Conservation (phyloP, 2,888 invertebrate genomes). For the Sisyra nigra region DNA sequence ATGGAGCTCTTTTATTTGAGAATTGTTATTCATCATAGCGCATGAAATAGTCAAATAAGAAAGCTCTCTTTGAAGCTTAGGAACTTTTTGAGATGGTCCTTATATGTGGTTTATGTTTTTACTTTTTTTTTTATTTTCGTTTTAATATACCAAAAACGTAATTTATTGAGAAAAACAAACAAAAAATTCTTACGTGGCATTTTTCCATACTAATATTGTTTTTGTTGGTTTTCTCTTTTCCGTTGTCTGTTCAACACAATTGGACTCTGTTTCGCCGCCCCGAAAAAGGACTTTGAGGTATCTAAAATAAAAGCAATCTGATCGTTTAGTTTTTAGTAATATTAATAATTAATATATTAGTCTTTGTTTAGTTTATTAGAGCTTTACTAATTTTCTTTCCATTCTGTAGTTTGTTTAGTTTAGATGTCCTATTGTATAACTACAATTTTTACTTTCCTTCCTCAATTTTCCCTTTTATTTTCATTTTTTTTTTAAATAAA, state of each 20-base stretch:
- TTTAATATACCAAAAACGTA: not conserved
- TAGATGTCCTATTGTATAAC: constrained; percentile 10
- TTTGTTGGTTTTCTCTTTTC: constrained; percentile 44
- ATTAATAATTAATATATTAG: constrained; percentile 15
- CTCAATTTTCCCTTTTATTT: not conserved
- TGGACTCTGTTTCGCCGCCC: constrained; percentile 39
- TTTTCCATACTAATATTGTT: constrained; percentile 40
- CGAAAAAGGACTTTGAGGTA: constrained; percentile 73
- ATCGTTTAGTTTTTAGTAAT: constrained; percentile 15
- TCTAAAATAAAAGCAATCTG: constrained; percentile 22
- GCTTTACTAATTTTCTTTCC: constrained; percentile 19
- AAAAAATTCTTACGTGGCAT: constrained; percentile 5
- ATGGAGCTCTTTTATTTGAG: constrained; percentile 16
- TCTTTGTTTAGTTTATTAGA: constrained; percentile 28
- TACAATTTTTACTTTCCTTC: not conserved
- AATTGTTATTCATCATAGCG: constrained; percentile 3
- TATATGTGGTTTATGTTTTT: constrained; percentile 26
- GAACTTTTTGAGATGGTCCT: constrained; percentile 90
- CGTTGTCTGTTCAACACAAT: constrained; percentile 33
- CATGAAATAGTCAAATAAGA: constrained; percentile 14
- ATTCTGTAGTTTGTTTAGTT: constrained; percentile 23
- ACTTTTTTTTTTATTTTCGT: not conserved
- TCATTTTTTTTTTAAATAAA: not conserved
- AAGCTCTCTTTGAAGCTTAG: constrained; percentile 36
- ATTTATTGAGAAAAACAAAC: constrained; percentile 19